Evolutionary conservation across 2,113 vertebrate genomes (phyloP).

Genomic region (Mesembrinibis cayennensis): DNA sequence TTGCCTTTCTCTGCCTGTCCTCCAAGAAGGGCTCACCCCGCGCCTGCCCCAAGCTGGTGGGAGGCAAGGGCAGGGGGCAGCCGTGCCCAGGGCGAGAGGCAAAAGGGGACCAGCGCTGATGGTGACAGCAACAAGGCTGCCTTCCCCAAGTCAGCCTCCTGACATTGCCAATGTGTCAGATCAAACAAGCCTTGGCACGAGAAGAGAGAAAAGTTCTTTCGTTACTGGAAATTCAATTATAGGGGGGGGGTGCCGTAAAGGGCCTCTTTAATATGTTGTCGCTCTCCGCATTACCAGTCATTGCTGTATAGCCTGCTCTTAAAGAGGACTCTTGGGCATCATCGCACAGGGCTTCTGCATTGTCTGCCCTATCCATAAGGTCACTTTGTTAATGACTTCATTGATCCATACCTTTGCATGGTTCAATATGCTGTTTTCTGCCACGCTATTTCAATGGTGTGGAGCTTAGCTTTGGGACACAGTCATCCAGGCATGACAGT

Average conservation of each 20-base stretch:
- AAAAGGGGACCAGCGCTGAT: rapidly evolving
- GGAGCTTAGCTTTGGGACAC: background rate
- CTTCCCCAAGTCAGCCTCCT: background rate
- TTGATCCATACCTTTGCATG: background rate
- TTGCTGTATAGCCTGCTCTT: background rate
- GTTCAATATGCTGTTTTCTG: background rate
- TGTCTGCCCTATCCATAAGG: background rate
- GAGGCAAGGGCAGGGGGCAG: background rate
- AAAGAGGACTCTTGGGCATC: background rate
- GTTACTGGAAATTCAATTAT: background rate
- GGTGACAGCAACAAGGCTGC: background rate
- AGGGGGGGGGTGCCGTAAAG: background rate
- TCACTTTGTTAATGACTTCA: background rate
- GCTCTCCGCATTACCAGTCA: background rate
- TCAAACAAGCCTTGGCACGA: background rate
- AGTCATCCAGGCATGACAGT: background rate
- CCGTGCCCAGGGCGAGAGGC: rapidly evolving
- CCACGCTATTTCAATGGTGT: background rate
- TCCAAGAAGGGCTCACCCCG: background rate
- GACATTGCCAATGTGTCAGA: background rate
- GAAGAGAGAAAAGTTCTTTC: background rate
- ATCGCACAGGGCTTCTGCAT: background rate
- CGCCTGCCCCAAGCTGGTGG: rapidly evolving
- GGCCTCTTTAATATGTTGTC: background rate
- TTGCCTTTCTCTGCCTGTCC: background rate